A percentile compares a stretch with the other conserved stretches of the same genome.
These are phyloP conservation scores for Xenus cinereus DNA, from an alignment of 2,113 vertebrate genomes.

Conservation along the genomic window DNA sequence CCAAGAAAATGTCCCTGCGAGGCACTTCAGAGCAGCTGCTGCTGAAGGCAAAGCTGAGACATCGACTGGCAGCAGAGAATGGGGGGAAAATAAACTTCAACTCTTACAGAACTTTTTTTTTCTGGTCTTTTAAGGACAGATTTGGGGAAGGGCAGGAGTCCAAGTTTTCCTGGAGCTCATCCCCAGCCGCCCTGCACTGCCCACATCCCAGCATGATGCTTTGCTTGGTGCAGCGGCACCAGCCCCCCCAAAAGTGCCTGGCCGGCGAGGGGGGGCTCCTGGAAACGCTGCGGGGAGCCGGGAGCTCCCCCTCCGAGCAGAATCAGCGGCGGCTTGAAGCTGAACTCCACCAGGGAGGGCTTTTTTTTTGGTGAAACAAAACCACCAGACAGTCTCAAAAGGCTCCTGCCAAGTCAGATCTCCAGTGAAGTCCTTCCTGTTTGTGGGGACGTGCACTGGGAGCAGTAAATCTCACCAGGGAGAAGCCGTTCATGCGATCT, in stretches of 20 bases:
- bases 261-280: accelerated
- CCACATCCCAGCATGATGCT: neutral
- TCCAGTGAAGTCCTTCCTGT: neutral
- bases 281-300: neutral
- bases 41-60: neutral
- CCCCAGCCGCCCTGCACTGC: neutral
- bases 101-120: neutral
- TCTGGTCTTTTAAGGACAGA: neutral
- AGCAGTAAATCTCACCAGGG: neutral
- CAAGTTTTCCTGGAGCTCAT: neutral
- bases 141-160: neutral
- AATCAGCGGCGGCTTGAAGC: neutral
- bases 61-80: neutral
- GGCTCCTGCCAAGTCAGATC: neutral
- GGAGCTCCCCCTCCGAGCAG: neutral
- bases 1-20: neutral
- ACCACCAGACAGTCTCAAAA: neutral
- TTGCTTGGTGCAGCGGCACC: neutral
- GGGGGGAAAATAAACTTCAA: neutral
- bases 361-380: neutral
- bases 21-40: neutral
- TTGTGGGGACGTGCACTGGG: neutral
- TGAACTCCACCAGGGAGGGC: neutral
- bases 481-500: neutral
- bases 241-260: neutral